A percentile compares a stretch with the other conserved stretches of the same genome.
Evolutionary conservation across 2,113 vertebrate genomes (phyloP).

Genomic region (Rhinolophus ferrumequinum): DNA sequence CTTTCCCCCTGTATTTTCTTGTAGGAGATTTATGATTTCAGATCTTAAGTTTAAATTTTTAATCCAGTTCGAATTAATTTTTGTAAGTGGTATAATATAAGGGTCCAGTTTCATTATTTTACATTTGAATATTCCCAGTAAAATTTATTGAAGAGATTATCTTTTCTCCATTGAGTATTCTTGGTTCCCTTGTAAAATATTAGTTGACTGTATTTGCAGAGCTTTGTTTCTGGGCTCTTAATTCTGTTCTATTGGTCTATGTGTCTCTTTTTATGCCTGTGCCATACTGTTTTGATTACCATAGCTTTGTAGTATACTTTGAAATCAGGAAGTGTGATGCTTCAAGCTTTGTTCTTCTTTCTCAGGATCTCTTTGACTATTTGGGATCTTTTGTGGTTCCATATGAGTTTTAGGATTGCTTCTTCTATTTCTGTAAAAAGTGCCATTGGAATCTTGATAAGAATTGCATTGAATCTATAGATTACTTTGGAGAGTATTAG

Average conservation of each 20-base stretch:
- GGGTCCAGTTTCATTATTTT: not conserved
- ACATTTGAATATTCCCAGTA: not conserved
- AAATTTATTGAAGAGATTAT: not conserved
- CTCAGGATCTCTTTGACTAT: not conserved
- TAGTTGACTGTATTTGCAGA: not conserved
- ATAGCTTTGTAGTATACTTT: not conserved
- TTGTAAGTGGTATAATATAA: not conserved
- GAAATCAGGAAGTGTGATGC: not conserved
- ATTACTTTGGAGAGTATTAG: not conserved
- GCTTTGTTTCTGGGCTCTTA: not conserved
- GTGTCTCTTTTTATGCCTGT: not conserved
- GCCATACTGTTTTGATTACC: not conserved
- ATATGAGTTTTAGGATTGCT: not conserved
- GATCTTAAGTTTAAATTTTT: not conserved
- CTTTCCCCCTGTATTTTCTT: not conserved
- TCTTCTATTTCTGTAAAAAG: not conserved
- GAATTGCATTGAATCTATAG: not conserved
- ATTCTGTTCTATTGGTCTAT: not conserved
- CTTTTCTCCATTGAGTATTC: not conserved
- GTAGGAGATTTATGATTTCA: not conserved
- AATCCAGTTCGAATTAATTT: not conserved
- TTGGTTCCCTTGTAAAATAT: not conserved
- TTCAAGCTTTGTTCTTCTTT: not conserved
- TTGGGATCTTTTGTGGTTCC: not conserved
- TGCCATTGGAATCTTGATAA: not conserved